A percentile compares a stretch with the other conserved stretches of the same genome.
Evolutionary conservation across 1,140 invertebrate species (phyloP).

Genomic region (Meloidogyne floridensis): DNA sequence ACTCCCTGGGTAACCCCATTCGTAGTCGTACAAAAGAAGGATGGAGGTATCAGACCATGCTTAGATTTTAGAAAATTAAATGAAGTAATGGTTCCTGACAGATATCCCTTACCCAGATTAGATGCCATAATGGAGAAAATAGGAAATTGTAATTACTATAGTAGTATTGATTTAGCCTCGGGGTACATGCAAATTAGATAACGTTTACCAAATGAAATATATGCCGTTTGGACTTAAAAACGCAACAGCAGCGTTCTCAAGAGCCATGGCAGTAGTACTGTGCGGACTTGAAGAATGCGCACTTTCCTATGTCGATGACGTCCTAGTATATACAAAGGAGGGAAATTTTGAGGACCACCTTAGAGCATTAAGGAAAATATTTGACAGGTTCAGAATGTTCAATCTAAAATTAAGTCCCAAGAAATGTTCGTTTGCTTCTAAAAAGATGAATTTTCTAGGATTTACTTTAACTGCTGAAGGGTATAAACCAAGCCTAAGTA

Average conservation of each 20-base stretch:
- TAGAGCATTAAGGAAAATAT: neutral
- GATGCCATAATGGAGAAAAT: constrained; percentile 61
- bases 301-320: neutral
- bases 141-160: constrained; percentile 18
- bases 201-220: neutral
- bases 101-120: constrained; percentile 69
- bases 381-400: neutral
- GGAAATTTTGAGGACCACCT: neutral
- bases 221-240: constrained; percentile 17
- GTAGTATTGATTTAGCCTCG: constrained; percentile 1
- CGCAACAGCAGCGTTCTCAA: constrained; percentile 2
- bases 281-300: neutral
- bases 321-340: neutral
- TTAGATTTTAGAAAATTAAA: constrained; percentile 69
- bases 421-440: neutral
- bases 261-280: neutral
- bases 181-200: constrained; percentile 20
- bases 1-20: constrained; percentile 14
- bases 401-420: constrained; percentile 20
- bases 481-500: neutral
- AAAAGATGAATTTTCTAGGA: constrained; percentile 2
- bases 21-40: constrained; percentile 23
- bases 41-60: constrained; percentile 57
- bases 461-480: neutral
- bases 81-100: constrained; percentile 66